Evolutionary conservation across 2,113 vertebrate species (phyloP).

Genomic region (Chrysochloris asiatica): DNA sequence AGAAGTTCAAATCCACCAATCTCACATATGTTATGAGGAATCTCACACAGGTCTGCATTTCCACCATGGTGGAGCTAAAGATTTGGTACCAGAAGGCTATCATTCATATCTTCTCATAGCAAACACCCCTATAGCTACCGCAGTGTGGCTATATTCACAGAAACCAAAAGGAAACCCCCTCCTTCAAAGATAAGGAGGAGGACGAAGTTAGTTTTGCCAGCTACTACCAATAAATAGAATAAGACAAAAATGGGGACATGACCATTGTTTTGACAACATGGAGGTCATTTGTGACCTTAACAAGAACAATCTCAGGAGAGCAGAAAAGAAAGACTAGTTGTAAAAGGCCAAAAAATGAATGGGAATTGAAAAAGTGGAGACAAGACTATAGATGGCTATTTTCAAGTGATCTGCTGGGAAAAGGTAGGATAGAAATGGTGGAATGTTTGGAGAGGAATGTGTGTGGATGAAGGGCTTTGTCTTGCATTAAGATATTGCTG

Average conservation of each 20-base stretch:
- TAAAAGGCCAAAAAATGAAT: background rate
- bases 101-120: too few relatives aligned
- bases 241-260: background rate
- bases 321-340: background rate
- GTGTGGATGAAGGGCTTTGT: background rate
- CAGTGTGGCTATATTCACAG: background rate
- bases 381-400: background rate
- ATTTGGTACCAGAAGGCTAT: background rate
- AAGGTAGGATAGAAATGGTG: background rate
- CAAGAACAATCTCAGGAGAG: background rate
- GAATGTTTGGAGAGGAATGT: background rate
- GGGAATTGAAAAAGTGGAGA: background rate
- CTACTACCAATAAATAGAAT: background rate
- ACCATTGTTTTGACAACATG: background rate
- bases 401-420: background rate
- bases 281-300: background rate
- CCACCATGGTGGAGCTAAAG: background rate
- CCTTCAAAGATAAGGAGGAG: constrained; percentile 23
- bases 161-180: background rate
- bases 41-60: background rate
- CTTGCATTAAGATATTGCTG: background rate
- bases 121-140: background rate
- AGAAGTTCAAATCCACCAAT: too few relatives aligned
- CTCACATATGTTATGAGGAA: background rate
- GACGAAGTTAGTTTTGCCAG: background rate